phyloP scores from a whole-genome alignment of 2,113 vertebrate genomes.

The Alces alces region DNA sequence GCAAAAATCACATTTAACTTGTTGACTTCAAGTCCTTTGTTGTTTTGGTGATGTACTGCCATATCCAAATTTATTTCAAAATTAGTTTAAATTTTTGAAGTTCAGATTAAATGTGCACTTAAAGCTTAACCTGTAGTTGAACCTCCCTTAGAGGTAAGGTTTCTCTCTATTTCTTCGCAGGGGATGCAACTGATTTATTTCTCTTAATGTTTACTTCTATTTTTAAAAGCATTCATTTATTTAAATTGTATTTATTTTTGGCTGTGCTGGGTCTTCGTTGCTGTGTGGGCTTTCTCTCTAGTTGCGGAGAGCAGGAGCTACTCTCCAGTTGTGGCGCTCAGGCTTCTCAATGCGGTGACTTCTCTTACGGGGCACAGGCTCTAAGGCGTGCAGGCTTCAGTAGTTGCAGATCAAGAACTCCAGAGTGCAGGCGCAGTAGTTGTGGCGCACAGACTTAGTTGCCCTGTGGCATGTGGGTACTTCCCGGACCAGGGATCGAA shows the following conservation, averaged over 20 bases:
- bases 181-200: neutral
- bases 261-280: neutral
- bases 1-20: neutral
- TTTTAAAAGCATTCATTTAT: neutral
- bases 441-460: neutral
- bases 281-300: neutral
- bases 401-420: neutral
- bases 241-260: neutral
- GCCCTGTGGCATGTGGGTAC: neutral
- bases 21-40: neutral
- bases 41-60: neutral
- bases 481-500: neutral
- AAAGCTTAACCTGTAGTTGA: neutral
- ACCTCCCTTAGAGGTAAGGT: neutral
- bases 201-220: neutral
- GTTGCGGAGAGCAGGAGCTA: neutral
- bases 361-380: neutral
- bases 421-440: neutral
- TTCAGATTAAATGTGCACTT: neutral
- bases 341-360: neutral
- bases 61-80: conserved; percentile 6
- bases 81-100: conserved; percentile 7
- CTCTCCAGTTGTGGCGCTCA: neutral
- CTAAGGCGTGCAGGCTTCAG: neutral
- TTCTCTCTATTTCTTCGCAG: neutral